Evolutionary conservation across 2,888 invertebrate genomes (phyloP).

Genomic region (Tetropium fuscum): DNA sequence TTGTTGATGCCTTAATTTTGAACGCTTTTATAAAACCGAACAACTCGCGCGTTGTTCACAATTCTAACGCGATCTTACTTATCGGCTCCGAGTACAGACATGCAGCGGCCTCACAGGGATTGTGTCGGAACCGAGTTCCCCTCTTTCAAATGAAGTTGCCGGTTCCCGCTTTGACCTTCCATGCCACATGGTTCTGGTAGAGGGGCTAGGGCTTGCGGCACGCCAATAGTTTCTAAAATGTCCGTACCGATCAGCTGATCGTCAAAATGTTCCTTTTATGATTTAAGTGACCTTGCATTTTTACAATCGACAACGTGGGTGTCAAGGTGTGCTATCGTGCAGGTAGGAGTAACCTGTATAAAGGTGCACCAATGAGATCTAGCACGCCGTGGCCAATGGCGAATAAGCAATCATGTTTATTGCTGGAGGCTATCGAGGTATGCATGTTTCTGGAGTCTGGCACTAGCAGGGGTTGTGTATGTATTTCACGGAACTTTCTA

Average conservation of each 20-base stretch:
- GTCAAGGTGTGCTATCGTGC: conserved; percentile 49
- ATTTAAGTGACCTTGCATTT: conserved; percentile 37
- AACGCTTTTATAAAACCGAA: too few relatives aligned
- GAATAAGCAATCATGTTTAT: conserved; percentile 63
- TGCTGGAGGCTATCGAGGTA: conserved; percentile 61
- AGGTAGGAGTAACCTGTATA: conserved; percentile 66
- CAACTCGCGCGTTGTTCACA: too few relatives aligned
- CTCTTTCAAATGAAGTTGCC: conserved; percentile 22
- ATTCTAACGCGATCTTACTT: conserved; percentile 1
- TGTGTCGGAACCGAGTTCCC: conserved; percentile 16
- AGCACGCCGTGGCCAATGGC: conserved; percentile 63
- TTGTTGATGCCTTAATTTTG: too few relatives aligned
- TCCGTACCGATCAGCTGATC: conserved; percentile 57
- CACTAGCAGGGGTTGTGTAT: conserved; percentile 61
- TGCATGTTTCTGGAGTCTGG: conserved; percentile 60
- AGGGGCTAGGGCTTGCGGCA: conserved; percentile 23
- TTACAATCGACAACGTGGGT: conserved; percentile 37
- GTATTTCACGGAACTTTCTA: conserved; percentile 49
- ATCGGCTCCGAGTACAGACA: conserved; percentile 17
- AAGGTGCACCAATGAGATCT: conserved; percentile 64
- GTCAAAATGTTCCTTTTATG: conserved; percentile 17
- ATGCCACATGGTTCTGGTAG: conserved; percentile 24
- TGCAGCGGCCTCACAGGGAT: conserved; percentile 22
- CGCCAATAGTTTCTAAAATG: conserved; percentile 48
- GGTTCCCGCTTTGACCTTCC: conserved; percentile 28